Percentiles rank a stretch among this genome's conserved stretches.
Conservation (phyloP, 1,140 invertebrate species). For the Saxidomus purpurata region DNA sequence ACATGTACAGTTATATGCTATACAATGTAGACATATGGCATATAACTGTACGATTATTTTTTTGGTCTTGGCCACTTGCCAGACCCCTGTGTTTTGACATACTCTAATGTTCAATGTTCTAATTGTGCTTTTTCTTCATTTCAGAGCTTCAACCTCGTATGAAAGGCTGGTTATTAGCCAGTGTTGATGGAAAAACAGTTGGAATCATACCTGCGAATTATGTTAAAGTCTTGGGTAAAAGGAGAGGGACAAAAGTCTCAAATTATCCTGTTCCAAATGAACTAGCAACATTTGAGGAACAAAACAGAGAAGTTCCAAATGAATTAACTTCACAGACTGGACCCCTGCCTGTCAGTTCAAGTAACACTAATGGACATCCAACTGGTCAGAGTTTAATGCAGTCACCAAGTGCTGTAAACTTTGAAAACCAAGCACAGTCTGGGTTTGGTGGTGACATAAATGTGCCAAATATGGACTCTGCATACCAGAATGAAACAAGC, state of each 20-base stretch:
- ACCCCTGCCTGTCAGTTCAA: too few relatives aligned
- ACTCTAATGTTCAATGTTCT: too few relatives aligned
- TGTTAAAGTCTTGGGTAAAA: constrained; percentile 88
- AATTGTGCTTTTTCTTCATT: constrained; percentile 65
- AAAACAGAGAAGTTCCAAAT: neutral
- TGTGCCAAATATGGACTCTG: constrained; percentile 47
- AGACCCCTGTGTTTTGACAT: too few relatives aligned
- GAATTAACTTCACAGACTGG: neutral
- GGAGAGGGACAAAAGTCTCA: constrained; percentile 73
- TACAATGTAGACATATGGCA: too few relatives aligned
- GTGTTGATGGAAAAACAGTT: constrained; percentile 89
- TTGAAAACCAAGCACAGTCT: constrained; percentile 33
- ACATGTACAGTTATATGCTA: too few relatives aligned
- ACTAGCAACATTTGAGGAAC: constrained; percentile 21
- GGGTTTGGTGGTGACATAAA: constrained; percentile 11
- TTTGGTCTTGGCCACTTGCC: too few relatives aligned
- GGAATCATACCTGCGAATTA: constrained; percentile 95
- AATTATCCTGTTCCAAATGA: constrained; percentile 52
- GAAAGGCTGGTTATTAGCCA: constrained; percentile 87
- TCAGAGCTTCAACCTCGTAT: constrained; percentile 90
- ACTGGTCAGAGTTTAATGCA: neutral
- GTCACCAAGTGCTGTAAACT: constrained; percentile 58
- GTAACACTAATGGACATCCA: neutral
- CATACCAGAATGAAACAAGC: constrained; percentile 7
- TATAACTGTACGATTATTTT: too few relatives aligned